Base-by-base conservation (phyloP, 2,113 vertebrate genomes). In the Boulengeromyrus knoepffleri region DNA sequence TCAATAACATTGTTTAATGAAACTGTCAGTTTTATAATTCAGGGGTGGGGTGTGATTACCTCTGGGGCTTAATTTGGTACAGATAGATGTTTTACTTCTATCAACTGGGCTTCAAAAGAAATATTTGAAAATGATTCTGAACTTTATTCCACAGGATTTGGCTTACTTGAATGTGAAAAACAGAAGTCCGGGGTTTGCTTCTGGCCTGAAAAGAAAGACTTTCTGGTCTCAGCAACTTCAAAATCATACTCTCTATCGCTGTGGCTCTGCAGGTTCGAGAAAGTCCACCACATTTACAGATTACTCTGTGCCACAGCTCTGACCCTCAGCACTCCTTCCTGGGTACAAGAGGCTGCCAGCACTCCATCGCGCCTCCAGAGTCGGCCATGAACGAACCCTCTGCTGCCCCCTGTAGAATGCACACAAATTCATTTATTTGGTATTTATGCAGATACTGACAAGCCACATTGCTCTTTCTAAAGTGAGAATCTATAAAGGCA, bases 351-450 rank as follows among this genome's bases (percentile, higher is more conserved):
- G 87, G 95, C 97, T 42, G 98, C 98, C 92, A 99, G 95, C 86
- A 98, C 96, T 0, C 98, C 98, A 0, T 99, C 98, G 90, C 92
- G 96, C 91, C 97, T 96, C 98, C 98, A 99, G 90, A 99, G 93
- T 10, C 97, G 96, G 13, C 98, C 98, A 0, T 97, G 97, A 45
- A 97, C 97, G 49, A 99, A 94, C 0, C 96, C 97, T 46, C 98
- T 96, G 93, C 96, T 97, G 77, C 96, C 95, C 0, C 98, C 98
- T 99, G 93, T 3, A 13, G 21, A 90, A 17, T 88, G 77, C 84
- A 84, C 45, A 70, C 12, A 91, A 45, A 89, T 12, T 85, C 24
- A 90, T 70, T 31, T 31, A 31, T 31, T 13, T 12, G 36, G 36
- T 19, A 42, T 42, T 19, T 39, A 80, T 17, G 74, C 74, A 83